Percentiles rank a stretch among this genome's conserved stretches.
Conservation (phyloP, 2,113 vertebrate genomes). For the Laticauda colubrina region DNA sequence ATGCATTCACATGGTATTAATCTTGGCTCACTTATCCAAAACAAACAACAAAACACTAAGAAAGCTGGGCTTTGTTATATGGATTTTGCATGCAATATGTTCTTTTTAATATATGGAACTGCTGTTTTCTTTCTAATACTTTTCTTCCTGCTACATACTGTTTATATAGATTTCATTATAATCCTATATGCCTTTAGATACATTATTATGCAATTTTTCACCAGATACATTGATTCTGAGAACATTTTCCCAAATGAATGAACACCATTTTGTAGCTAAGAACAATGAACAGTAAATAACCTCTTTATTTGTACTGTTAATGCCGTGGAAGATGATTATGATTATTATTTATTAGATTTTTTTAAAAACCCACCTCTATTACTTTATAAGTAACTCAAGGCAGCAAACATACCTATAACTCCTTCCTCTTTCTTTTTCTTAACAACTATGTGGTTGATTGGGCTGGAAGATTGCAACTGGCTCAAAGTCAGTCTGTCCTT, state of each 20-base stretch:
- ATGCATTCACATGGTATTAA: not conserved
- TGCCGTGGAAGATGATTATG: not conserved
- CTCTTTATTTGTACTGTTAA: not conserved
- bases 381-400: not conserved
- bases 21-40: not conserved
- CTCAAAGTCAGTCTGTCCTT: not conserved
- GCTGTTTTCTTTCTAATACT: not conserved
- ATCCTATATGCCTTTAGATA: not conserved
- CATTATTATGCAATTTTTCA: not conserved
- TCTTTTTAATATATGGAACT: not conserved
- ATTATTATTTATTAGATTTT: not conserved
- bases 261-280: not conserved
- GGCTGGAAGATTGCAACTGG: not conserved
- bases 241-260: not conserved
- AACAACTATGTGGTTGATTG: not conserved
- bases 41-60: not conserved
- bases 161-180: not conserved
- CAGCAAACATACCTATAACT: not conserved
- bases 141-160: not conserved
- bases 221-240: not conserved
- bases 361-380: not conserved
- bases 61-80: not conserved
- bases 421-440: no score
- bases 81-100: not conserved
- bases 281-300: not conserved